Evolutionary conservation across 2,113 vertebrate genomes (phyloP).

Genomic region (Narcine bancroftii): DNA sequence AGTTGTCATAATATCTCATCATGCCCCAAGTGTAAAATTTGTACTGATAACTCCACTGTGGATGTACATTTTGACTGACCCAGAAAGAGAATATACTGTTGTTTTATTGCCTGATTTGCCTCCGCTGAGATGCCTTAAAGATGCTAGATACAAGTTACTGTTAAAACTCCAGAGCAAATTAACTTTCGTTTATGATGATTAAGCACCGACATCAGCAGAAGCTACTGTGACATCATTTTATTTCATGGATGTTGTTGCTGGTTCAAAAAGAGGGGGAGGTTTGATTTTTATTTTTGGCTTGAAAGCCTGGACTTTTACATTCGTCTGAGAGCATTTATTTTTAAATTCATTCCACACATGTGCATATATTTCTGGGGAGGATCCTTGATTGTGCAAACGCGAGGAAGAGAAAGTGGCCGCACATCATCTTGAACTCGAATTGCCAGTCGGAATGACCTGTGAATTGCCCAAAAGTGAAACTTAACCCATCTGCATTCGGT

Average conservation of each 20-base stretch:
- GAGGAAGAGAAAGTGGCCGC: neutral
- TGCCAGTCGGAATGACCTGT: too few species aligned
- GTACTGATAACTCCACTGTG: neutral
- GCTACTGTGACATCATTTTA: slow-evolving; percentile 29
- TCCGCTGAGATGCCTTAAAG: neutral
- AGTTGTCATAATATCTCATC: neutral
- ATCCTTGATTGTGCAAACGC: neutral
- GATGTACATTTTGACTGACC: neutral
- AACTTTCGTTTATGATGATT: neutral
- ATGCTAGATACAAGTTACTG: neutral
- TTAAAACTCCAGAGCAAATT: neutral
- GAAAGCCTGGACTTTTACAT: too few species aligned
- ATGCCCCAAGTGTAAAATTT: neutral
- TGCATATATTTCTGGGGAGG: too few species aligned
- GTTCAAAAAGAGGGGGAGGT: too few species aligned
- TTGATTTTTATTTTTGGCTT: neutral
- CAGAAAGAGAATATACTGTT: neutral
- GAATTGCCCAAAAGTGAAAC: too few species aligned
- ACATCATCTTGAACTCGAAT: too few species aligned
- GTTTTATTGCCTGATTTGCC: too few species aligned
- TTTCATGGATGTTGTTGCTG: neutral
- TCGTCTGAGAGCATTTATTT: too few species aligned
- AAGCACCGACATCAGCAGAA: slow-evolving; percentile 10
- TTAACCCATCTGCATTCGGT: too few species aligned
- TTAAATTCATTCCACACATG: too few species aligned